These are phyloP conservation scores for Eupeodes corollae DNA, from an alignment of 1,140 invertebrate species.

Conservation along the genomic window DNA sequence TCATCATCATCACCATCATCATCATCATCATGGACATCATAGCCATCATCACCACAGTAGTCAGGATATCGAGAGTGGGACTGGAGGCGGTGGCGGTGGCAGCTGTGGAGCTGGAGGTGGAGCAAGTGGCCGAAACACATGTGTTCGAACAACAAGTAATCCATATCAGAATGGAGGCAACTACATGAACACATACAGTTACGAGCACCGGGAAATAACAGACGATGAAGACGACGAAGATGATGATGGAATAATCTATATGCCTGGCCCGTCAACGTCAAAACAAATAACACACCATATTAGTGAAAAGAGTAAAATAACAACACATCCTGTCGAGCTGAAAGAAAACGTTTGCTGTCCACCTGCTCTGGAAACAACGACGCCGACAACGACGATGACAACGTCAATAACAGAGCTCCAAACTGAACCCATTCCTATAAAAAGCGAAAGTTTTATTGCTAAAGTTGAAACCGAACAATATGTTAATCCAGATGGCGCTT, in stretches of 20 bases:
- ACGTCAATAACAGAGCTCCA: background rate
- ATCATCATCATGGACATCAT: constrained; percentile 2
- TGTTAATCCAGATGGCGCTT: constrained; percentile 25
- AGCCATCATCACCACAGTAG: background rate
- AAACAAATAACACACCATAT: too few species aligned
- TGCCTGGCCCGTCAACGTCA: constrained; percentile 15
- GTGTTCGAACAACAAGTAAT: background rate
- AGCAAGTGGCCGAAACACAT: background rate
- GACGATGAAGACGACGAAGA: constrained; percentile 24
- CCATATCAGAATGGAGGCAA: background rate
- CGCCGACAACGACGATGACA: background rate
- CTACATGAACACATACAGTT: background rate
- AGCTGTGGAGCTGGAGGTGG: background rate
- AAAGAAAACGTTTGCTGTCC: too few species aligned
- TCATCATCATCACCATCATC: background rate
- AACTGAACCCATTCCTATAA: background rate
- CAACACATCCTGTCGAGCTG: too few species aligned
- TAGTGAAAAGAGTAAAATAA: too few species aligned
- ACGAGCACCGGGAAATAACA: background rate
- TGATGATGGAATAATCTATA: constrained; percentile 30
- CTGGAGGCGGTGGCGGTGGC: background rate
- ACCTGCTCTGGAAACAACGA: too few species aligned
- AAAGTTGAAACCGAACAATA: constrained; percentile 22
- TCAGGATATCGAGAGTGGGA: background rate
- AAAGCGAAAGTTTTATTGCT: constrained; percentile 18